Evolutionary conservation across 2,113 vertebrate genomes (phyloP), one percentile per base, ranked within the genome.

Genomic region (Nycticryphes semicollaris): DNA sequence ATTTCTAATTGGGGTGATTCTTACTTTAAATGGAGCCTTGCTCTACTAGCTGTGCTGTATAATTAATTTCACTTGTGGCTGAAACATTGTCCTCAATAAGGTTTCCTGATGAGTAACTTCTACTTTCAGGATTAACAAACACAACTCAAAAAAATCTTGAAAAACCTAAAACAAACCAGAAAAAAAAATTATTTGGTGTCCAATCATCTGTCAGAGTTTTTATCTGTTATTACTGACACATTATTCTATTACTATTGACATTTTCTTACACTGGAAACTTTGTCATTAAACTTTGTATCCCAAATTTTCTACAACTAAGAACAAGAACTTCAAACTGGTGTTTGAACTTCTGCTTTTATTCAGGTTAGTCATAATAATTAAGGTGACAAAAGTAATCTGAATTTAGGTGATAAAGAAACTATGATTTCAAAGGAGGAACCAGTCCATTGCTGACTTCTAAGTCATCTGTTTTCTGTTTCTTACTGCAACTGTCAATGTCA

Each of bases 51-150:
- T 60, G 51, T 39, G 30, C 24, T 87, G 62, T 47, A 68, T 79
- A 75, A 96, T 93, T 94, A 76, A 79, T 94, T 95, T 89, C 43
- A 87, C 27, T 60, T 76, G 45, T 87, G 68, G 24, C 14, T 91
- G 66, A 93, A 91, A 78, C 11, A 24, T 31, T 93, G 33, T 78
- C 11, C 67, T 92, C 75, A 18, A 56, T 70, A 94, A 84, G 5
- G 6, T 3, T 87, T 89, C 53, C 84, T 82, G 50, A 64, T 72
- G 13, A 51, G 9, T 56, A 39, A 39, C 14, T 91, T 90, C 37
- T 89, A 67, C 23, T 74, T 86, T 50, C n/a, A 80, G 54, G 19
- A 6, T 45, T 47, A 27, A 35, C 1, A 70, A 25, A 45, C 73
- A 57, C 37, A 35, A 5, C 23, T 7, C 7, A 22, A 14, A 31